phyloP scores from a whole-genome alignment of 2,888 invertebrate species.

The Cheilosia vernalis region DNA sequence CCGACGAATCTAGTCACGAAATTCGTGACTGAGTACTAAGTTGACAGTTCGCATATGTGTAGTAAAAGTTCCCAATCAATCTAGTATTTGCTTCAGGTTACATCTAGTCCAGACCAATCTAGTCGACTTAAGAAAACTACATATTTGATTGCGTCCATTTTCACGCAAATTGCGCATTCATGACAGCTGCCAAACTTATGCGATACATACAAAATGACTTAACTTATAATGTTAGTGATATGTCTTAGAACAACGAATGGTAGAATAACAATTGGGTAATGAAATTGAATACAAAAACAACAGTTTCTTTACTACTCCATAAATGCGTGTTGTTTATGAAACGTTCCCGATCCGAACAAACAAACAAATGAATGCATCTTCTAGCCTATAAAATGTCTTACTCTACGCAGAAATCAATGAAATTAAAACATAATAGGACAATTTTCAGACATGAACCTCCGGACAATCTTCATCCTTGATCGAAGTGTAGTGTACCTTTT shows the following conservation, averaged over 20 bases:
- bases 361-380: constrained; percentile 9
- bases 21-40: too few relatives aligned
- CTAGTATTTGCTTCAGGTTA: too few relatives aligned
- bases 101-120: too few relatives aligned
- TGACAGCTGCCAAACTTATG: constrained; percentile 13
- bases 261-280: constrained; percentile 2
- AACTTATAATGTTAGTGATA: constrained; percentile 59
- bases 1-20: too few relatives aligned
- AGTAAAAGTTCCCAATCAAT: too few relatives aligned
- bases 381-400: constrained; percentile 47
- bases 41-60: too few relatives aligned
- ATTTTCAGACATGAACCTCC: constrained; percentile 82
- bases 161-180: neutral
- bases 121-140: too few relatives aligned
- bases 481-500: constrained; percentile 89
- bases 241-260: constrained; percentile 48
- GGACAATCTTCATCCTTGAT: constrained; percentile 86
- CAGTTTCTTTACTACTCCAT: neutral
- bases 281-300: neutral
- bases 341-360: neutral
- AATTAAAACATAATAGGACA: constrained; percentile 39
- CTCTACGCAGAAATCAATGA: constrained; percentile 28
- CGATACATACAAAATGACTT: constrained; percentile 23
- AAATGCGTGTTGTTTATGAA: constrained; percentile 11
- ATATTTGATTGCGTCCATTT: neutral